Evolutionary conservation across 2,797 vertebrate species (phyloP).

Genomic region (Chloroceryle inda): DNA sequence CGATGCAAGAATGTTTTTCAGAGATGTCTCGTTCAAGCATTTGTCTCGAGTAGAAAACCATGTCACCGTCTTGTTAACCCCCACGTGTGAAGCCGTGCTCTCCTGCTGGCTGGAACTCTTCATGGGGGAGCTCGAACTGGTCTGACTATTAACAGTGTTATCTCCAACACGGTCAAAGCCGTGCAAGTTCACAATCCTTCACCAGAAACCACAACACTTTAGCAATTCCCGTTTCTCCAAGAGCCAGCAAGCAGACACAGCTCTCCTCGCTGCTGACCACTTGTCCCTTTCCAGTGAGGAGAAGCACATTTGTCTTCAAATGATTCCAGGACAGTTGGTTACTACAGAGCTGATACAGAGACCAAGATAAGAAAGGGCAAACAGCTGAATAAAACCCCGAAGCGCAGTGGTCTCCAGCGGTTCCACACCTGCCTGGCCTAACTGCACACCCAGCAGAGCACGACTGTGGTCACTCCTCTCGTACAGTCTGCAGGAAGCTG

Average conservation of each 20-base stretch:
- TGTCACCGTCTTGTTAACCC: neutral
- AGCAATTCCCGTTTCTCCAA: neutral
- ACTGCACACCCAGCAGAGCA: rapidly evolving
- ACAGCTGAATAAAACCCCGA: neutral
- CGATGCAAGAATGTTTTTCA: neutral
- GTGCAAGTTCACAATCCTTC: neutral
- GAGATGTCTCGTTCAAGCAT: neutral
- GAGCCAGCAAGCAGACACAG: rapidly evolving
- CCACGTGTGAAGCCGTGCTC: rapidly evolving
- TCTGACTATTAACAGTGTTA: neutral
- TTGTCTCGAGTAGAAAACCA: neutral
- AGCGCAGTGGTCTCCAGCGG: neutral
- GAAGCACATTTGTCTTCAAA: neutral
- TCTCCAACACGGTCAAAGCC: neutral
- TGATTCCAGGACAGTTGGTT: neutral
- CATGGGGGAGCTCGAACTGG: neutral
- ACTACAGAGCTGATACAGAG: neutral
- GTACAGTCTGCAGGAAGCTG: neutral
- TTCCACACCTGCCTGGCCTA: neutral
- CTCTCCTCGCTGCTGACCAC: neutral
- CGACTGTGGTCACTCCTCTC: neutral
- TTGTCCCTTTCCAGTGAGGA: rapidly evolving
- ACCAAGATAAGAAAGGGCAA: neutral
- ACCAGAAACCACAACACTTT: neutral
- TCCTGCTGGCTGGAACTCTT: neutral